Evolutionary conservation across 2,113 vertebrate genomes (phyloP), one percentile per base, ranked within the genome.

Genomic region (Gymnogyps californianus): DNA sequence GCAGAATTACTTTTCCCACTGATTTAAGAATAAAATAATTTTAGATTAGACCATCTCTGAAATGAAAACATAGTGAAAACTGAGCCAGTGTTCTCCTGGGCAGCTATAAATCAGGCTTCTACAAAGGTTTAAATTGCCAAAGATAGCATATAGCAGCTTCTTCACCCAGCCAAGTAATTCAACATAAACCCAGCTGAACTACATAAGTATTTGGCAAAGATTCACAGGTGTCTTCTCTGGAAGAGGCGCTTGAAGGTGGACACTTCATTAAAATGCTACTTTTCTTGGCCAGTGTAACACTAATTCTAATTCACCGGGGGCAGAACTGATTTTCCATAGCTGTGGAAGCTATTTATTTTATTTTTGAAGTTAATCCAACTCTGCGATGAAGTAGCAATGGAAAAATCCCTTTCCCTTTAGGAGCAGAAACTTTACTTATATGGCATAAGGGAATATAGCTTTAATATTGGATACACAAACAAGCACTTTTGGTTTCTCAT

Each of bases 191-290:
- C 52, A 90, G 16, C 12, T 64, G 69, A 90, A 74, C 47, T 62
- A 54, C 21, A 1, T n/a, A 67, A 61, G 62, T 83, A 83, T 92
- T 78, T 78, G 64, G 72, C 72, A 89, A 89, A 81, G 52, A 86
- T 61, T 92, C 86, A 89, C 71, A 64, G 72, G 51, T 71, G 13
- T 57, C 76, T 89, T 82, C 72, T 54, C 69, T 55, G 46, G 32
- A 28, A 92, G 31, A 90, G 61, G 15, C 49, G 31, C 64, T 84
- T 69, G 28, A 89, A 40, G 51, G 59, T 71, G 42, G 64, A 64
- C 21, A 34, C 51, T 86, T 93, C 46, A 94, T 96, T 83, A 92
- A 95, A 95, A 95, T 22, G 17, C 21, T 78, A 70, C 55, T 94
- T 90, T 86, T 86, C 83, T 81, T 83, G 13, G 44, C 72, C 62